Percentiles rank a stretch among this genome's conserved stretches.
phyloP scores from a whole-genome alignment of 2,888 invertebrate species.

The Drosophila fungiperda region DNA sequence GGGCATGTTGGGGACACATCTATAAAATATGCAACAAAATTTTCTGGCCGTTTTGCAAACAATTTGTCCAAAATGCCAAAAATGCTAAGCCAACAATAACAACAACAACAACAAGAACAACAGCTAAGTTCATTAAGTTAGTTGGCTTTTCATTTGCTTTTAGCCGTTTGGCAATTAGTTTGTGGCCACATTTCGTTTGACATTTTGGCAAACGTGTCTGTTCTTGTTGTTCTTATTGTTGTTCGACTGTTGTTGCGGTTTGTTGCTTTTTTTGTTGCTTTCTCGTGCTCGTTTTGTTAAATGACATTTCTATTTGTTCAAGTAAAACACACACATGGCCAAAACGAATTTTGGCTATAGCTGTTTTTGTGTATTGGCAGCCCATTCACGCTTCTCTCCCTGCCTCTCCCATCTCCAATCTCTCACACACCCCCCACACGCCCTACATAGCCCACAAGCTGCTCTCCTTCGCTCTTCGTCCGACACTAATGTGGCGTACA shows the following conservation, averaged over 20 bases:
- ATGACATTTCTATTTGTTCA: slow-evolving; percentile 79
- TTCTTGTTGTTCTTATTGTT: slow-evolving; percentile 6
- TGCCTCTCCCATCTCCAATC: neutral
- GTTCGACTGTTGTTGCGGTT: neutral
- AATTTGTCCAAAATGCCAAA: slow-evolving; percentile 51
- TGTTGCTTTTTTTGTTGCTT: slow-evolving; percentile 40
- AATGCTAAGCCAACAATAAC: neutral
- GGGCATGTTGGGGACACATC: neutral
- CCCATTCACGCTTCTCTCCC: neutral
- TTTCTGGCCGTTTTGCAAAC: slow-evolving; percentile 22
- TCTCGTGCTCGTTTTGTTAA: slow-evolving; percentile 70
- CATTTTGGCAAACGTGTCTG: slow-evolving; percentile 54
- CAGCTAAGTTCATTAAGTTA: slow-evolving; percentile 49
- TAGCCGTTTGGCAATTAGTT: slow-evolving; percentile 73
- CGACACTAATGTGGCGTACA: slow-evolving; percentile 80
- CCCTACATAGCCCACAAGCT: neutral
- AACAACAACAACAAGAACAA: slow-evolving; percentile 4
- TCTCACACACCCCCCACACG: neutral
- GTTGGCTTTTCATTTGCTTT: slow-evolving; percentile 52
- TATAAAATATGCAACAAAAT: slow-evolving; percentile 50
- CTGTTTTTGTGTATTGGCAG: slow-evolving; percentile 41
- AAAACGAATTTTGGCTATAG: slow-evolving; percentile 39
- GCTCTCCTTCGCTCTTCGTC: slow-evolving; percentile 30
- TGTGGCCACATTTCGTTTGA: slow-evolving; percentile 66
- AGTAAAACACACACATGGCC: slow-evolving; percentile 63